Conservation (phyloP, 2,113 vertebrate species). For the Pseudorasbora parva region DNA sequence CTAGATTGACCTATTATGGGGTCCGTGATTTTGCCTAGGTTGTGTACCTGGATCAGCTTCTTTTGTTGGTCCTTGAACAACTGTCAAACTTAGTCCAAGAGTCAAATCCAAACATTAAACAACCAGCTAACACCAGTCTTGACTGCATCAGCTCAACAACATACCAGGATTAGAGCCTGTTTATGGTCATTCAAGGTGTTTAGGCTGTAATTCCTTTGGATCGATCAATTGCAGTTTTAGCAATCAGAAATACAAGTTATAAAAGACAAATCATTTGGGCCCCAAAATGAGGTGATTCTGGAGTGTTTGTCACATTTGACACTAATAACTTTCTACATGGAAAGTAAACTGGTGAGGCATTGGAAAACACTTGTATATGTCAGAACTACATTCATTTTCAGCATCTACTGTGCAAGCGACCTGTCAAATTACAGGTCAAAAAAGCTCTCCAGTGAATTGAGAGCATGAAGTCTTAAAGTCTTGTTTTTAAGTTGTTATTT, state of each 20-base stretch:
- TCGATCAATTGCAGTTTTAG: neutral
- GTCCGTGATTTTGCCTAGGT: neutral
- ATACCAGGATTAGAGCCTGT: neutral
- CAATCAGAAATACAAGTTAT: neutral
- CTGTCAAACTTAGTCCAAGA: neutral
- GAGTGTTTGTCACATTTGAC: neutral
- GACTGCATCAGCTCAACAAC: neutral
- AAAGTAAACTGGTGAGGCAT: neutral
- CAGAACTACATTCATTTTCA: neutral
- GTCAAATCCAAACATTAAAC: neutral
- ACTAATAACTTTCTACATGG: neutral
- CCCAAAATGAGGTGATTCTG: neutral
- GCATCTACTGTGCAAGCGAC: neutral
- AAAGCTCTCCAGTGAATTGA: neutral
- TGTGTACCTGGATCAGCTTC: neutral
- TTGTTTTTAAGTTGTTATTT: neutral
- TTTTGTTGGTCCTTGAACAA: neutral
- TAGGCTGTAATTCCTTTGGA: neutral
- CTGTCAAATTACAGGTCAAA: neutral
- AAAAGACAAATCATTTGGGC: neutral
- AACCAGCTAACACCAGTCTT: neutral
- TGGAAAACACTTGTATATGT: neutral
- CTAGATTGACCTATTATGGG: constrained; percentile 11
- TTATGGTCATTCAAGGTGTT: neutral
- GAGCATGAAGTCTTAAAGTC: neutral